Conservation (phyloP, 2,113 vertebrate genomes). For the Rhagologus leucostigma region DNA sequence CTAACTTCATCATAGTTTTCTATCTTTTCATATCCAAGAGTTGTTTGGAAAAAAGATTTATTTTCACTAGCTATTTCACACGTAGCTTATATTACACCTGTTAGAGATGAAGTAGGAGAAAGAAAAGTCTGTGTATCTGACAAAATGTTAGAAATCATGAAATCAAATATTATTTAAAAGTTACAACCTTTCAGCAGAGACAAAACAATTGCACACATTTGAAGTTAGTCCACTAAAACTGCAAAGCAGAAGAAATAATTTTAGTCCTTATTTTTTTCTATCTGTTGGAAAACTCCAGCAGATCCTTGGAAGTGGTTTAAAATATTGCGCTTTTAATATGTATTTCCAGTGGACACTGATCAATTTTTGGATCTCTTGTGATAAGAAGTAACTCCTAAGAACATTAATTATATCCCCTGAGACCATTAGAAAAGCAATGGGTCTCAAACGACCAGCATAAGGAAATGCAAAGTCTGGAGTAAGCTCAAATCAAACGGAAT, state of each 20-base stretch:
- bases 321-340: accelerated
- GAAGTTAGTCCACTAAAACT: not conserved
- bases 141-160: not conserved
- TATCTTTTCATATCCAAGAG: not conserved
- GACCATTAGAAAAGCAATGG: not conserved
- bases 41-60: not conserved
- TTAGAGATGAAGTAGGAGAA: not conserved
- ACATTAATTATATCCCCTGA: not conserved
- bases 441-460: not conserved
- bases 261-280: not conserved
- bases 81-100: not conserved
- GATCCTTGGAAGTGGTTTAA: not conserved
- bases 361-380: not conserved
- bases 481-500: not conserved
- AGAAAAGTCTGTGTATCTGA: not conserved
- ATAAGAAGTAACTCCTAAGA: not conserved
- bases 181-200: not conserved
- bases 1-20: not conserved
- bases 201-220: not conserved
- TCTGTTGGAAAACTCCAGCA: not conserved
- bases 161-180: not conserved
- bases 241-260: not conserved
- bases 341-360: not conserved
- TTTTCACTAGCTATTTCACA: not conserved
- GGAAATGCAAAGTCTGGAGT: not conserved